phyloP scores from a whole-genome alignment of 92 coral and sea anemone genomes.

The Phymanthus crucifer region DNA sequence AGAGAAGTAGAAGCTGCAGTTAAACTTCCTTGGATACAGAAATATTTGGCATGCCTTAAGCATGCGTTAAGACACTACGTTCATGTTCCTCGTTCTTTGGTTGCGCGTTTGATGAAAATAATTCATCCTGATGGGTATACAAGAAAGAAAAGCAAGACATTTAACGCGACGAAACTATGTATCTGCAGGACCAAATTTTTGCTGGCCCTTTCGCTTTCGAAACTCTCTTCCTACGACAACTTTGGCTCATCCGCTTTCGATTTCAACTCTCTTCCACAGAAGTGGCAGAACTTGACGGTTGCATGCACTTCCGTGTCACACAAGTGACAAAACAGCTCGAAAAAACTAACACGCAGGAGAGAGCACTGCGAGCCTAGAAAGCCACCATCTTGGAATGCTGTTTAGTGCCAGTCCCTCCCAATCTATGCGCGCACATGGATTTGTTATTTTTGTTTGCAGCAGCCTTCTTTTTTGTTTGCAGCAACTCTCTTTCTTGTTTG shows the following conservation, averaged over 20 bases:
- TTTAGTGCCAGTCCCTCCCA: not conserved
- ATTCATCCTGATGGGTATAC: conserved; percentile 21
- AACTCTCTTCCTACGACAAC: no score
- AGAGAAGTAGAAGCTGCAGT: conserved; percentile 38
- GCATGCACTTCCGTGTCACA: not conserved
- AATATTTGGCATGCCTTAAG: conserved; percentile 33
- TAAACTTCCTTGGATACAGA: conserved; percentile 32
- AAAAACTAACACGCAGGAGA: not conserved
- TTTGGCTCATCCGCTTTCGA: conserved; percentile 28
- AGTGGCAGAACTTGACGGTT: not conserved
- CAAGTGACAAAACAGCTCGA: not conserved
- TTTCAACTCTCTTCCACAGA: not conserved
- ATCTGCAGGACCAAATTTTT: conserved; percentile 36
- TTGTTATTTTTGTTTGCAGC: not conserved
- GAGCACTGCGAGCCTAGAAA: not conserved
- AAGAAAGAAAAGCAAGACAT: conserved; percentile 27
- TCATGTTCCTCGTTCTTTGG: conserved; percentile 32
- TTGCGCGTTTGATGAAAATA: conserved; percentile 31
- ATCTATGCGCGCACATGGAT: not conserved
- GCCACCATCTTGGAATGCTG: not conserved
- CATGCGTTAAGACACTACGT: conserved; percentile 40
- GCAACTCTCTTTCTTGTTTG: no score
- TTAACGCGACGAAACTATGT: conserved; percentile 30
- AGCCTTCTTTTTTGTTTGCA: no score
- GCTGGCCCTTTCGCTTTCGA: conserved; percentile 29